phyloP scores from a whole-genome alignment of 2,888 invertebrate species.

The Platycnemis pennipes region DNA sequence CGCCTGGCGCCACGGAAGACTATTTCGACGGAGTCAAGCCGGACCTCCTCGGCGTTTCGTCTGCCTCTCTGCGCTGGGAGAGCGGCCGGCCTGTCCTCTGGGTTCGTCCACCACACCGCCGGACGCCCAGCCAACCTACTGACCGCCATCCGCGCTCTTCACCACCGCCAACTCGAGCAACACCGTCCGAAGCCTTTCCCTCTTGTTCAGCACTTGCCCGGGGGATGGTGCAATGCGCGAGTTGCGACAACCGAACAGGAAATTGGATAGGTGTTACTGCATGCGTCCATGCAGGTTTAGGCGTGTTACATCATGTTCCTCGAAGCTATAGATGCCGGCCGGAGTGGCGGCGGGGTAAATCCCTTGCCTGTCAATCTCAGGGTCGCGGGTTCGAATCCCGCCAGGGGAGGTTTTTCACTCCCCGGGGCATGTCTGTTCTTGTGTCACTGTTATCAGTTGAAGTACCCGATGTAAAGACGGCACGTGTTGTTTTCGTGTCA shows the following conservation, averaged over 20 bases:
- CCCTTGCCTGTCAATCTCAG: no score
- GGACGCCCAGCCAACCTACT: conserved; percentile 1
- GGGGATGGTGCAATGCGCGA: conserved; percentile 7
- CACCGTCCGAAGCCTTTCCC: neutral
- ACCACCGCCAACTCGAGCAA: no score
- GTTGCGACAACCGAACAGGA: neutral
- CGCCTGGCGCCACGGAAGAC: neutral
- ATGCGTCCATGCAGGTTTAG: neutral
- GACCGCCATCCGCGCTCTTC: neutral
- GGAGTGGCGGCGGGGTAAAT: no score
- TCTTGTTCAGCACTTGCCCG: neutral
- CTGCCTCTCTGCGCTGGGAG: neutral
- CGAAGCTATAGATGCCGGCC: no score
- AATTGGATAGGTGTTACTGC: neutral
- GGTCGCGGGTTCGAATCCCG: no score
- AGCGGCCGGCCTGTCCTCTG: neutral
- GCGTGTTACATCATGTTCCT: neutral
- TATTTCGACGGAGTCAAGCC: neutral
- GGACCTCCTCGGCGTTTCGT: neutral
- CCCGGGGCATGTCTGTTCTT: no score
- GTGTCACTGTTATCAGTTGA: no score
- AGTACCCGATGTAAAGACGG: no score
- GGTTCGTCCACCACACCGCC: neutral
- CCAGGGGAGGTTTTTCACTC: no score
- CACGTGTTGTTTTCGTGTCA: no score